phyloP scores from a whole-genome alignment of 2,888 invertebrate species.

The Ischnus inquisitorius region DNA sequence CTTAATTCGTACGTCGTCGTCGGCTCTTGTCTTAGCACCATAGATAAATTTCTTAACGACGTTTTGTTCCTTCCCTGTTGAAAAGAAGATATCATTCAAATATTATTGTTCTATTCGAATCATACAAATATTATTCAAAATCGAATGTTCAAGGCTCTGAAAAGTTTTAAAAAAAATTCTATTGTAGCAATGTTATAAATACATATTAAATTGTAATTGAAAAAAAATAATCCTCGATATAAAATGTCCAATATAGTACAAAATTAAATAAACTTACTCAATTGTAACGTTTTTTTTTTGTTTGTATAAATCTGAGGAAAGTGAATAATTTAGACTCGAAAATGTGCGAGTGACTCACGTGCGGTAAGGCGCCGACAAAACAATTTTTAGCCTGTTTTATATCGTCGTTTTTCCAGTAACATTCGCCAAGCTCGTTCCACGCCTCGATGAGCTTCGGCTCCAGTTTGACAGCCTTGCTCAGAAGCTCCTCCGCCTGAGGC shows the following conservation, averaged over 20 bases:
- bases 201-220: too few relatives aligned
- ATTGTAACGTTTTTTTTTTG: too few relatives aligned
- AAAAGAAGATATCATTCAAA: slow-evolving; percentile 9
- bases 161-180: too few relatives aligned
- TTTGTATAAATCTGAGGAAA: neutral
- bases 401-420: slow-evolving; percentile 95
- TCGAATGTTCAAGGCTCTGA: too few relatives aligned
- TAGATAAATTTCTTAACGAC: slow-evolving; percentile 93
- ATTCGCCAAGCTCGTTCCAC: slow-evolving; percentile 96
- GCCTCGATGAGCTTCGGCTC: slow-evolving; percentile 93
- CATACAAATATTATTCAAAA: too few relatives aligned
- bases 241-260: too few relatives aligned
- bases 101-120: neutral
- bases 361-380: slow-evolving; percentile 91
- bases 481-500: slow-evolving; percentile 90
- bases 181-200: too few relatives aligned
- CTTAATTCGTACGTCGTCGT: slow-evolving; percentile 86
- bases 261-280: too few relatives aligned
- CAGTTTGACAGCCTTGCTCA: slow-evolving; percentile 94
- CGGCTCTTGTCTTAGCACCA: slow-evolving; percentile 91
- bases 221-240: too few relatives aligned
- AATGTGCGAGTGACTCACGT: slow-evolving; percentile 86
- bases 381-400: slow-evolving; percentile 93
- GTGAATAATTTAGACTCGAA: neutral
- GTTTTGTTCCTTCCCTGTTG: slow-evolving; percentile 90